Evolutionary conservation across 2,113 vertebrate genomes (phyloP).

Genomic region (Daphoenositta chrysoptera): DNA sequence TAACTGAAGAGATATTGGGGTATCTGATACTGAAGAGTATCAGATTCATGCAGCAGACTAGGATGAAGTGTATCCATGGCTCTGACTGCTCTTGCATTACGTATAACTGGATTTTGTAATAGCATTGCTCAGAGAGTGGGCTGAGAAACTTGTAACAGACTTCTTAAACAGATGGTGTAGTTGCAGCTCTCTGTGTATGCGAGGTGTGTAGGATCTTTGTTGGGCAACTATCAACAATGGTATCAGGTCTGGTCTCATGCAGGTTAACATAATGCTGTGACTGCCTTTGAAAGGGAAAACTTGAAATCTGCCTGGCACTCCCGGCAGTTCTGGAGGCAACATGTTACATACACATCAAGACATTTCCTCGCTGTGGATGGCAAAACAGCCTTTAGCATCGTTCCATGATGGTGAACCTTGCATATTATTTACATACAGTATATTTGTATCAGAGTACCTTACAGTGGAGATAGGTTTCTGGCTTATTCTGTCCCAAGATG

Average conservation of each 20-base stretch:
- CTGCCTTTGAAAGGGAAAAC: background rate
- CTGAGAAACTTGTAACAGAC: background rate
- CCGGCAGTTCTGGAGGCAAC: background rate
- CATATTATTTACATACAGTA: background rate
- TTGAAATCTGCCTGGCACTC: background rate
- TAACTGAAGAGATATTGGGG: background rate
- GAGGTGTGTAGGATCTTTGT: conserved; percentile 2
- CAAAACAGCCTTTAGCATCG: background rate
- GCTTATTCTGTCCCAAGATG: background rate
- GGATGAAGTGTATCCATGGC: background rate
- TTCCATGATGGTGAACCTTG: background rate
- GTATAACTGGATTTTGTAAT: background rate
- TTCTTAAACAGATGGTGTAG: background rate
- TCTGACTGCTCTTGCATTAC: background rate
- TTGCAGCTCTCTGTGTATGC: background rate
- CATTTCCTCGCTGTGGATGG: background rate
- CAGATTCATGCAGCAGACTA: background rate
- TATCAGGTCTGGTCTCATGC: background rate
- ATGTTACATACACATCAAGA: background rate
- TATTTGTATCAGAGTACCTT: background rate
- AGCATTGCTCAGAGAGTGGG: background rate
- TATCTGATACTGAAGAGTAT: background rate
- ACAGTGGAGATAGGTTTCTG: background rate
- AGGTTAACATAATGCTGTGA: background rate
- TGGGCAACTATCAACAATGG: background rate